Conservation (phyloP, 2,888 invertebrate species). For the Sipha maydis region DNA sequence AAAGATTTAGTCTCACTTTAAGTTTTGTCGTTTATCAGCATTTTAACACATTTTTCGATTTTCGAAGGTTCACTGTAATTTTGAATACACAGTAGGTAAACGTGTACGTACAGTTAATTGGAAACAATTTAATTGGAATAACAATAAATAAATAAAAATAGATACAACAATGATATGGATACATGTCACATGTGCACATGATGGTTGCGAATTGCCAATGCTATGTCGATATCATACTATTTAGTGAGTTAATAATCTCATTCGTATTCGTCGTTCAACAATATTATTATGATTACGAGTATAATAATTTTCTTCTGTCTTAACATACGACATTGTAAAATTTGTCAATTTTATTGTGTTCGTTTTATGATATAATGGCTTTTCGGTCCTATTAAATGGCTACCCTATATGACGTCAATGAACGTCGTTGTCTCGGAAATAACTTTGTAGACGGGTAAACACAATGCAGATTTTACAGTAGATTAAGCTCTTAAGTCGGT, state of each 20-base stretch:
- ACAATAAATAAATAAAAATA: neutral
- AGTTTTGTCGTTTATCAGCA: no score
- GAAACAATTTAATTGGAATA: no score
- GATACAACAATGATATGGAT: neutral
- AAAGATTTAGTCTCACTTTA: no score
- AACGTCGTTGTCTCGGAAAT: neutral
- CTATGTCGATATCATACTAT: no score
- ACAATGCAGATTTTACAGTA: constrained; percentile 15
- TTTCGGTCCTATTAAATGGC: neutral
- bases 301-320: neutral
- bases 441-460: neutral
- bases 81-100: neutral
- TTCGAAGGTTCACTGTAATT: neutral
- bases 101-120: no score
- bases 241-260: neutral
- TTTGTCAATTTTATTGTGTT: constrained; percentile 19
- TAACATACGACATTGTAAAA: neutral
- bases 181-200: neutral
- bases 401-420: neutral
- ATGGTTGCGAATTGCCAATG: neutral
- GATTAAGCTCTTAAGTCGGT: constrained; percentile 20
- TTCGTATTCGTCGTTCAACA: neutral
- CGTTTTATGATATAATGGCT: neutral
- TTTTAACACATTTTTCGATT: no score
- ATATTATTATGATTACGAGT: neutral